phyloP scores from a whole-genome alignment of 2,888 invertebrate genomes.

The Deladenus siricidicola region DNA sequence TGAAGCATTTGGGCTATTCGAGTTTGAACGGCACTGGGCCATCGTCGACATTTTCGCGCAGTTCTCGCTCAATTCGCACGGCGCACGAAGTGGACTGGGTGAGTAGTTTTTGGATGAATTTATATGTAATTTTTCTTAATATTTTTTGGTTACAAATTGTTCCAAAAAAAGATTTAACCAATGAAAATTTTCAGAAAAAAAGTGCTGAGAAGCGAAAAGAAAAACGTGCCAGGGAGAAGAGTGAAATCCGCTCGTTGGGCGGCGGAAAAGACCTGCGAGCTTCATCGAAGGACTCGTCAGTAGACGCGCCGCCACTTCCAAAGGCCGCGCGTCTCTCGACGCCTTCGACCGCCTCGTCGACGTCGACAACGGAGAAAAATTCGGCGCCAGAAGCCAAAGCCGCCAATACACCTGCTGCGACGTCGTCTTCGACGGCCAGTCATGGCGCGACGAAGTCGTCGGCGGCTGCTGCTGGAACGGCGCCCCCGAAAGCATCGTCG shows the following conservation, averaged over 20 bases:
- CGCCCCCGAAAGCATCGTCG: not conserved
- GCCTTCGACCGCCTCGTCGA: not conserved
- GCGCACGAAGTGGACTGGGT: not conserved
- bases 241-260: not conserved
- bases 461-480: not conserved
- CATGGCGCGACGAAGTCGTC: not conserved
- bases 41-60: constrained; percentile 7
- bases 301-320: not conserved
- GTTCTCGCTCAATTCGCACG: constrained; percentile 11
- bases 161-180: too few relatives aligned
- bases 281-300: not conserved
- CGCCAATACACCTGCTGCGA: not conserved
- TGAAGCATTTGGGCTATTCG: constrained; percentile 22
- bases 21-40: constrained; percentile 14
- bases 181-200: constrained; percentile 1
- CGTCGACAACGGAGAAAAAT: not conserved
- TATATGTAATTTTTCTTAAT: too few relatives aligned
- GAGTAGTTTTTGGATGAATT: too few relatives aligned
- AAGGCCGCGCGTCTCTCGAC: not conserved
- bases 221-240: not conserved
- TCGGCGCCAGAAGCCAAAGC: constrained; percentile 1
- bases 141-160: too few relatives aligned
- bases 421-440: not conserved
- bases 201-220: constrained; percentile 3
- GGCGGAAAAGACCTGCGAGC: not conserved